These are phyloP conservation scores for Lophochroa leadbeateri DNA, from an alignment of 2,113 vertebrate species.

Conservation along the genomic window DNA sequence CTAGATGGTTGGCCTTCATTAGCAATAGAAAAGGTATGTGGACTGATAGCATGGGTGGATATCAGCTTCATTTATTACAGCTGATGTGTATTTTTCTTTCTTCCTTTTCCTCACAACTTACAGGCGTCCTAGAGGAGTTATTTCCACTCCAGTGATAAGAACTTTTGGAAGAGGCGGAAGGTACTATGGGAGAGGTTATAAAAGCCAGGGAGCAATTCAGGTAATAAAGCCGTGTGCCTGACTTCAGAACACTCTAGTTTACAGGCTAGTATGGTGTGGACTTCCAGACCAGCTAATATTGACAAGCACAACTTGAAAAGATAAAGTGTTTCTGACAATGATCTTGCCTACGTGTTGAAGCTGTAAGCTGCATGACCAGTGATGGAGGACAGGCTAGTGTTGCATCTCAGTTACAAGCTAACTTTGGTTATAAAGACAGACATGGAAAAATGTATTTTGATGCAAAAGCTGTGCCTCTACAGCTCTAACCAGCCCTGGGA, in stretches of 20 bases:
- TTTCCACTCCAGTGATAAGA: slow-evolving; percentile 92
- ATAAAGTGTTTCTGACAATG: not conserved
- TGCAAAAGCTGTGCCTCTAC: not conserved
- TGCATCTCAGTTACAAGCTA: not conserved
- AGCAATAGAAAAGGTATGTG: too few species aligned
- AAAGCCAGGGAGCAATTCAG: slow-evolving; percentile 86
- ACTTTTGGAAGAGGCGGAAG: slow-evolving; percentile 89
- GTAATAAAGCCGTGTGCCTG: slow-evolving; percentile 72
- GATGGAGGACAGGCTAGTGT: not conserved
- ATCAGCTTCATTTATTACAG: too few species aligned
- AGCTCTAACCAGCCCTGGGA: not conserved
- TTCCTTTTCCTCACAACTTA: not conserved
- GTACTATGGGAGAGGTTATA: slow-evolving; percentile 86
- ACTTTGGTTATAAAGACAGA: not conserved
- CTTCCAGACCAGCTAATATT: not conserved
- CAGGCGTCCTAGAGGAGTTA: slow-evolving; percentile 90
- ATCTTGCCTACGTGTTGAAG: not conserved
- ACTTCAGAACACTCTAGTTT: not conserved
- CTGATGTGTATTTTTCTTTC: not conserved
- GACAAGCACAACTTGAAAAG: not conserved
- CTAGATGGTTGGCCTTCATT: too few species aligned
- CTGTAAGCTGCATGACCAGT: not conserved
- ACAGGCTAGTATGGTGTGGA: not conserved
- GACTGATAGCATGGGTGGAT: too few species aligned
- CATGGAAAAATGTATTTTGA: not conserved